Evolutionary conservation across 2,888 invertebrate species (phyloP).

Genomic region (Sthenelais limicola): DNA sequence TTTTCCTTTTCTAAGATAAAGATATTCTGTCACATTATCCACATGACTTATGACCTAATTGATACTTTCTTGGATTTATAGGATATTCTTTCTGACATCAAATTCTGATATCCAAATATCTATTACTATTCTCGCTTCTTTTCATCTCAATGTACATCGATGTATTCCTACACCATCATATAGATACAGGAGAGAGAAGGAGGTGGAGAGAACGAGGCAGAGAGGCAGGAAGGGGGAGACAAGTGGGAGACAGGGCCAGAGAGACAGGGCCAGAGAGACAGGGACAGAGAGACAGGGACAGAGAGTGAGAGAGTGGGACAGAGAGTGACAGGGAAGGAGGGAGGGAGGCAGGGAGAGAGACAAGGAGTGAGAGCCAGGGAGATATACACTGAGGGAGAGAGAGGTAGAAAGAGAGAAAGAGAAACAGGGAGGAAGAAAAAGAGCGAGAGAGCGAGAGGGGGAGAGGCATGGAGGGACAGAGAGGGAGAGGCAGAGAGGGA

Average conservation of each 20-base stretch:
- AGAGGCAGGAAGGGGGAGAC: neutral
- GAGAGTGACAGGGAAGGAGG: neutral
- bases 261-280: neutral
- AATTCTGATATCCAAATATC: too few relatives aligned
- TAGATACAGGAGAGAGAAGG: neutral
- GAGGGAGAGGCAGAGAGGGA: neutral
- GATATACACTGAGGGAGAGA: neutral
- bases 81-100: too few relatives aligned
- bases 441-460: neutral
- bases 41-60: too few relatives aligned
- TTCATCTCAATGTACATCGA: too few relatives aligned
- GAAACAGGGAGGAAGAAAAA: neutral
- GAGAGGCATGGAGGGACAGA: neutral
- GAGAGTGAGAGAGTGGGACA: too few relatives aligned
- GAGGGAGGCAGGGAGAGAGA: neutral
- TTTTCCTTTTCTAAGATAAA: too few relatives aligned
- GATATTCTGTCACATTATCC: too few relatives aligned
- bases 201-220: neutral
- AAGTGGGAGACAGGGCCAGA: neutral
- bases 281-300: too few relatives aligned
- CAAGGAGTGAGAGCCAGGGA: neutral
- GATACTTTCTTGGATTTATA: too few relatives aligned
- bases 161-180: too few relatives aligned
- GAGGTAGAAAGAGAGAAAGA: neutral
- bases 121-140: too few relatives aligned